Base-by-base conservation (phyloP, 2,888 invertebrate species). In the Brachyptera putata region DNA sequence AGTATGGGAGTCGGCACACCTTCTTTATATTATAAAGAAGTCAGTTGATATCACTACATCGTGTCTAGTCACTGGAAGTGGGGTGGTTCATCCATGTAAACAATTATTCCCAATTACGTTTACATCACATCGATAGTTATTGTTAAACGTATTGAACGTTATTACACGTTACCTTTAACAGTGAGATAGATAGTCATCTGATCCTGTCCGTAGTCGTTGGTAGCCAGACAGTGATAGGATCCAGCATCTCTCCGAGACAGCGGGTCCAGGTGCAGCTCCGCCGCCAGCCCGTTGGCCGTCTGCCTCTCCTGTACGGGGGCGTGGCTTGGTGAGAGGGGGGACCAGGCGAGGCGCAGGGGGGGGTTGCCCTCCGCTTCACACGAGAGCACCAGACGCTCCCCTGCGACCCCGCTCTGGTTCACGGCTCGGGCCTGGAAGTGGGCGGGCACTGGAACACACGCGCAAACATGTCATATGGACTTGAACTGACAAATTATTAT, bases 81-180 rank as follows among this genome's bases (percentile, higher is more conserved):
- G n/a, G n/a, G n/a, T n/a, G n/a, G n/a, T n/a, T n/a, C n/a, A n/a
- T n/a, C n/a, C n/a, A n/a, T n/a, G n/a, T n/a, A n/a, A n/a, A n/a
- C n/a, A n/a, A n/a, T n/a, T n/a, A n/a, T n/a, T n/a, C n/a, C n/a
- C n/a, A n/a, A n/a, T n/a, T n/a, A n/a, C n/a, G n/a, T n/a, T n/a
- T n/a, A n/a, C n/a, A n/a, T n/a, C n/a, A n/a, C n/a, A n/a, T n/a
- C n/a, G n/a, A n/a, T n/a, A n/a, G n/a, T n/a, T n/a, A n/a, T n/a
- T n/a, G n/a, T n/a, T n/a, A n/a, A n/a, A n/a, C n/a, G n/a, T n/a
- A n/a, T n/a, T n/a, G n/a, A n/a, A n/a, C n/a, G n/a, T n/a, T n/a
- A n/a, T n/a, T n/a, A n/a, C n/a, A n/a, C n/a, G 66, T 67, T 60
- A 79, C 79, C 79, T 70, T 76, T 73, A 24, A 79, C 76, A n/a